Evolutionary conservation across 2,113 vertebrate genomes (phyloP), one percentile per base, ranked within the genome.

Genomic region (Notothenia coriiceps): DNA sequence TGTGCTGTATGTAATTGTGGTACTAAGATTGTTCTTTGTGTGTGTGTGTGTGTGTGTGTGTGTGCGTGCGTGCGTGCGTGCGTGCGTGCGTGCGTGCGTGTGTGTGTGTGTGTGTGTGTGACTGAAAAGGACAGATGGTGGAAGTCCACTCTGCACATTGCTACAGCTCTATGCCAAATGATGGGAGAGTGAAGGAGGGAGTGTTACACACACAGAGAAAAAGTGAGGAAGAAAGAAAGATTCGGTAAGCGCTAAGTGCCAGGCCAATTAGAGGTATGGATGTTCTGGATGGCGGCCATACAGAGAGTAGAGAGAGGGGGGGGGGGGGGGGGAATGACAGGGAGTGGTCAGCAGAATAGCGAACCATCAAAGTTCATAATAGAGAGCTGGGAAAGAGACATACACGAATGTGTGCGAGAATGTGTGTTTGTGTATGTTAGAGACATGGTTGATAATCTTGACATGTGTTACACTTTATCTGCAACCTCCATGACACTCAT

Each of bases 221-320:
- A 82, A 78, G 55, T 56, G 79, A 86, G 77, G 4, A 25, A 70
- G 81, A 82, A 54, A 83, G 82, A 88, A 65, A 54, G 73, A 51
- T 75, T 84, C 79, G 70, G 77, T 76, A 70, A 91, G 90, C 95
- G 95, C 94, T 97, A 94, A 96, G 94, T 93, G 87, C 95, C 95
- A 94, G 95, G 95, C 95, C 96, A 98, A 98, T 98, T 98, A 98
- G 94, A 95, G 93, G 89, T 95, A 96, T 93, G 94, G 95, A 95
- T 95, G 94, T 95, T 93, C 95, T 96, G 96, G 95, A 97, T 87
- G 89, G 86, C 74, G 89, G 95, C 96, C 97, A 97, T 95, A 94
- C 94, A 95, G 94, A 79, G 72, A 84, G 81, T 33, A 69, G 25
- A 74, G 64, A 80, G 51, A 46, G 6, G 62, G 25, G 25, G 25